Base-by-base conservation (phyloP, 2,888 invertebrate species). In the Xylophagus ater region DNA sequence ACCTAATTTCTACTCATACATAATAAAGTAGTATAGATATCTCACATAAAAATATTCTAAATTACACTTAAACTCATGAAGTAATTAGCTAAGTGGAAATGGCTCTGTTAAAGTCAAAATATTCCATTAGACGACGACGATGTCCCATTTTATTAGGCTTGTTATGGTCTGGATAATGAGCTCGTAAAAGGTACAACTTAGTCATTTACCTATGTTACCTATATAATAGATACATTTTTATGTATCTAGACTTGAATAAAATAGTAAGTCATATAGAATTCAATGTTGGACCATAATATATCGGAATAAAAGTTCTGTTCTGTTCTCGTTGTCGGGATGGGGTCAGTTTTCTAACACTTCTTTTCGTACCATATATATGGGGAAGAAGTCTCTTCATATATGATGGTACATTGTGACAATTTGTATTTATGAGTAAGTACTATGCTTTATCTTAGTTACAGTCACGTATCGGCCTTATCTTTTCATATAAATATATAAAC, bases 31-130 rank as follows among this genome's bases (percentile, higher is more conserved):
- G n/a, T n/a, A n/a, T n/a, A n/a, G n/a, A n/a, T n/a, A n/a, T n/a
- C n/a, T n/a, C n/a, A n/a, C n/a, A n/a, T n/a, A n/a, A n/a, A n/a
- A n/a, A n/a, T n/a, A n/a, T n/a, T 8, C 25, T 15, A 18, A 17
- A 24, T 12, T 26, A 9, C 23, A 26, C 20, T 10, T 19, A 14
- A 29, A 14, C 33, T 28, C 34, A 21, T 21, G 29, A 40, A 37
- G 39, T 44, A 44, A 44, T 44, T 44, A 44, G 42, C 39, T 44
- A 42, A 42, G 36, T 41, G 44, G 33, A 30, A 41, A 44, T 44
- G 37, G 38, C 40, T 42, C 31, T 31, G 37, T 42, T 44, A 42
- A 41, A 44, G 41, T 41, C 40, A 37, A 41, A 44, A 40, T 37
- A 39, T 40, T 28, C 37, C 39, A 42, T 41, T 39, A 44, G 33